A percentile compares a stretch with the other conserved stretches of the same genome.
Conservation (phyloP, 2,113 vertebrate genomes). For the Planiliza haematocheilus region DNA sequence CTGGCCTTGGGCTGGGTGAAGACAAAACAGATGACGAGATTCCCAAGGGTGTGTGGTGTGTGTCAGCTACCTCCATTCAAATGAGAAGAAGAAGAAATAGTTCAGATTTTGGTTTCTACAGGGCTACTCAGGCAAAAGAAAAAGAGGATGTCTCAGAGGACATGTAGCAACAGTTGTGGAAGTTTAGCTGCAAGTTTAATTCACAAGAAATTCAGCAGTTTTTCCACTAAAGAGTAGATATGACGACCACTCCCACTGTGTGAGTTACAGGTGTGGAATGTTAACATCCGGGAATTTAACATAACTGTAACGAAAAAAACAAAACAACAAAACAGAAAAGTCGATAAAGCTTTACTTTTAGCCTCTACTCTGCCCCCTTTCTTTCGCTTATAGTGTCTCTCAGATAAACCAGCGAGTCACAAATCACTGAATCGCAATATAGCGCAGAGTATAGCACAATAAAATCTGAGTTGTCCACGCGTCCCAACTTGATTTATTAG, state of each 20-base stretch:
- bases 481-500: background rate
- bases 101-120: background rate
- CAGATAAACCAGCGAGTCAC: no score
- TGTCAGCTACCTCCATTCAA: background rate
- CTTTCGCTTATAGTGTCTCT: no score
- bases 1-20: slow-evolving; percentile 16
- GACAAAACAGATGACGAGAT: slow-evolving; percentile 48
- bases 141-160: background rate
- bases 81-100: background rate
- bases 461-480: background rate
- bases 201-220: background rate
- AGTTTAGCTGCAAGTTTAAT: background rate
- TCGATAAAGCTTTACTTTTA: background rate
- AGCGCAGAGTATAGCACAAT: no score
- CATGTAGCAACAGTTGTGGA: no score
- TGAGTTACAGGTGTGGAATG: slow-evolving; percentile 8
- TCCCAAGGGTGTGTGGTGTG: slow-evolving; percentile 18
- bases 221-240: no score
- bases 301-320: no score
- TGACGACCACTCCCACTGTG: slow-evolving; percentile 3
- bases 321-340: background rate
- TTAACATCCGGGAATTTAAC: background rate
- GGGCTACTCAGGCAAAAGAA: background rate
- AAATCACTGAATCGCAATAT: no score
- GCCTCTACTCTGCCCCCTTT: no score